Conservation (phyloP, 1,140 invertebrate species). For the Aphis craccivora region DNA sequence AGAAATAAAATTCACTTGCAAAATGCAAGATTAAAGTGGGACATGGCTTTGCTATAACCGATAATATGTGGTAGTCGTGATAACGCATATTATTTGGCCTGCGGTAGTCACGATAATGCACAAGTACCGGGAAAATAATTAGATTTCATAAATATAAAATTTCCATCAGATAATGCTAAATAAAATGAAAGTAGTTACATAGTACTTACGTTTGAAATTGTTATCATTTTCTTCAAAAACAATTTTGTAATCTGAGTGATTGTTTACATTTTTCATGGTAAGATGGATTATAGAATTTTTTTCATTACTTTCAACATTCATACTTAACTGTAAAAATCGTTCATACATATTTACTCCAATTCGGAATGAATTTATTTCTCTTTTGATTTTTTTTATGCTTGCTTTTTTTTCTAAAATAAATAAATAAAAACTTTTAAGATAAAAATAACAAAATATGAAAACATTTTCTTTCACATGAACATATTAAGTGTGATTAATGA, state of each 20-base stretch:
- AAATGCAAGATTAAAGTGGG: too few relatives aligned
- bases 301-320: conserved; percentile 13
- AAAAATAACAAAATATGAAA: background rate
- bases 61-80: too few relatives aligned
- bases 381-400: conserved; percentile 18
- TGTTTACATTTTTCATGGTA: background rate
- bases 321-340: conserved; percentile 8
- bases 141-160: background rate
- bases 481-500: background rate
- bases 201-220: conserved; percentile 20
- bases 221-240: conserved; percentile 36
- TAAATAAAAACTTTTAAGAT: background rate
- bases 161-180: background rate
- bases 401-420: conserved; percentile 34
- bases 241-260: background rate
- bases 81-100: too few relatives aligned
- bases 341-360: conserved; percentile 11
- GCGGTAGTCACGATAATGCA: too few relatives aligned
- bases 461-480: background rate
- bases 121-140: background rate
- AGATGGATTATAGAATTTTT: background rate
- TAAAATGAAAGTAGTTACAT: background rate
- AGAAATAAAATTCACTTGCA: too few relatives aligned
- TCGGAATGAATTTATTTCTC: conserved; percentile 33
- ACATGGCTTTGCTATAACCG: too few relatives aligned